Conservation (phyloP, 2,888 invertebrate species). For the Temnothorax unifasciatus region DNA sequence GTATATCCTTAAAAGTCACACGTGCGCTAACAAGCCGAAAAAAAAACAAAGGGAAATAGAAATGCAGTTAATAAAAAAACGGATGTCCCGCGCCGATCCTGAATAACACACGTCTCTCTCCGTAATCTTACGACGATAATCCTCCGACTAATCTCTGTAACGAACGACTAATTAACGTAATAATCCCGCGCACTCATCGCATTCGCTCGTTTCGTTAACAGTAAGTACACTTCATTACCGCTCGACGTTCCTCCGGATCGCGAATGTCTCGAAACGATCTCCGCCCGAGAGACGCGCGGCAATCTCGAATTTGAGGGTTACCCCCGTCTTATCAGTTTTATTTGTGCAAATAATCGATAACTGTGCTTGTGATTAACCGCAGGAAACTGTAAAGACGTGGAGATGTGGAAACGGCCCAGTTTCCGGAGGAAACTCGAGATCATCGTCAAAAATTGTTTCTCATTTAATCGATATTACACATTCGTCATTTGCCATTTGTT, state of each 20-base stretch:
- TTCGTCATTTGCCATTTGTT: slow-evolving; percentile 23
- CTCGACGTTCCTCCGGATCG: slow-evolving; percentile 48
- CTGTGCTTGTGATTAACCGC: slow-evolving; percentile 20
- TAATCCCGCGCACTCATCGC: slow-evolving; percentile 28
- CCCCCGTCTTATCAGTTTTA: slow-evolving; percentile 25
- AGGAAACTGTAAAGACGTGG: slow-evolving; percentile 11
- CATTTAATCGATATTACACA: background rate
- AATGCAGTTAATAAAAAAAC: slow-evolving; percentile 38
- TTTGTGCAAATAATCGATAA: slow-evolving; percentile 2
- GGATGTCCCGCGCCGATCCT: slow-evolving; percentile 33
- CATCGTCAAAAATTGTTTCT: slow-evolving; percentile 4
- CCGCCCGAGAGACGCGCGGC: background rate
- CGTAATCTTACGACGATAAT: slow-evolving; percentile 39
- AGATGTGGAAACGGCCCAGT: background rate
- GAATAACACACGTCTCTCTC: slow-evolving; percentile 24
- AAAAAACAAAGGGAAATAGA: background rate
- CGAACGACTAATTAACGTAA: slow-evolving; percentile 42
- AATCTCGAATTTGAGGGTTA: background rate
- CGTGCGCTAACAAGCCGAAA: background rate
- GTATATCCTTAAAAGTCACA: slow-evolving; percentile 10
- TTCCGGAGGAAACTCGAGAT: slow-evolving; percentile 36
- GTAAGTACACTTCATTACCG: slow-evolving; percentile 39
- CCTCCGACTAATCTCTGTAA: slow-evolving; percentile 52
- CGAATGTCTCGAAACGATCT: background rate
- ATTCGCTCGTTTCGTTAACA: slow-evolving; percentile 38